These are phyloP conservation scores for Pseudomyrmex flavicornis DNA, from an alignment of 1,140 invertebrate genomes.

Conservation along the genomic window DNA sequence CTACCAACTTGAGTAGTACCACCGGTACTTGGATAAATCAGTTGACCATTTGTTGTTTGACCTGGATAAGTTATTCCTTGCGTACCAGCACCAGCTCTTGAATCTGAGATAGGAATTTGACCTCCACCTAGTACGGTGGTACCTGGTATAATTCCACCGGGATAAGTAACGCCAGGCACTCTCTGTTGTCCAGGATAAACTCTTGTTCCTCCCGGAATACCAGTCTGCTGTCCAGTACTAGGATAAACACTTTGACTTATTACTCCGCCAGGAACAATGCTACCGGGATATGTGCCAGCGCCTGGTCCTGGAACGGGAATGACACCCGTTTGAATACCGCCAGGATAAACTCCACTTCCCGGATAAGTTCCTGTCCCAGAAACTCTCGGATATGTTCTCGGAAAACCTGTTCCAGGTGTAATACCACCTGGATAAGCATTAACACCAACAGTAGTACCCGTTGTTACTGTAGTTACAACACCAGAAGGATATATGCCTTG, in stretches of 20 bases:
- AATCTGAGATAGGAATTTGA: slow-evolving; percentile 27
- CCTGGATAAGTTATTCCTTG: slow-evolving; percentile 47
- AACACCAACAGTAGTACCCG: slow-evolving; percentile 48
- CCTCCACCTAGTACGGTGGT: slow-evolving; percentile 15
- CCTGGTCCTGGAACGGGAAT: slow-evolving; percentile 54
- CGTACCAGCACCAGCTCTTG: slow-evolving; percentile 7
- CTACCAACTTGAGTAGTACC: slow-evolving; percentile 21
- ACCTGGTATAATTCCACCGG: slow-evolving; percentile 36
- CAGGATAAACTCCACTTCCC: slow-evolving; percentile 38
- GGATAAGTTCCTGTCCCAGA: slow-evolving; percentile 39
- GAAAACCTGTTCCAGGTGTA: slow-evolving; percentile 43
- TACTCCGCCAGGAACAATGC: slow-evolving; percentile 46
- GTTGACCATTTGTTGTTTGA: slow-evolving; percentile 8
- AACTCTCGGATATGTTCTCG: slow-evolving; percentile 39
- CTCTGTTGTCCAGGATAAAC: slow-evolving; percentile 52
- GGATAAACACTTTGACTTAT: slow-evolving; percentile 30
- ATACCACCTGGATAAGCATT: slow-evolving; percentile 52
- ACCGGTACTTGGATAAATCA: slow-evolving; percentile 9
- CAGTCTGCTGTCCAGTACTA: slow-evolving; percentile 17
- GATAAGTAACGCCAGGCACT: slow-evolving; percentile 49
- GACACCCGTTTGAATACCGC: slow-evolving; percentile 42
- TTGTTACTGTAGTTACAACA: slow-evolving; percentile 40
- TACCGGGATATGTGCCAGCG: slow-evolving; percentile 18
- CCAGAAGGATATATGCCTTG: slow-evolving; percentile 54
- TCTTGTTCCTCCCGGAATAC: slow-evolving; percentile 47